Conservation (phyloP, 35 echinoderm and acorn worm species). For the Patiria miniata region DNA sequence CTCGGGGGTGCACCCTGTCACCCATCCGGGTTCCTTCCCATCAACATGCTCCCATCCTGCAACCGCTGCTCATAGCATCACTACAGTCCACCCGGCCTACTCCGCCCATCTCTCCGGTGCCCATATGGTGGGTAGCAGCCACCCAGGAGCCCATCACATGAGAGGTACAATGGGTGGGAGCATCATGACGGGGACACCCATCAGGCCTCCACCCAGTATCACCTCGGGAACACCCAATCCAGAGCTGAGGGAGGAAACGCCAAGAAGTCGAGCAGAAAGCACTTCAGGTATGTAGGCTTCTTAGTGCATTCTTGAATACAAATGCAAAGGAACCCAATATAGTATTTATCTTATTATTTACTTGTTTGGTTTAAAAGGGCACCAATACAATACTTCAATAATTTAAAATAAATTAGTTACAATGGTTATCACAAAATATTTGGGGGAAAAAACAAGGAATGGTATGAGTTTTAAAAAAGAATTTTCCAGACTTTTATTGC, state of each 20-base stretch:
- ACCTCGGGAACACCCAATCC: constrained; percentile 55
- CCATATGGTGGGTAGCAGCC: constrained; percentile 13
- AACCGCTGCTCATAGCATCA: background rate
- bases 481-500: too few relatives aligned
- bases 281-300: background rate
- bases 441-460: too few relatives aligned
- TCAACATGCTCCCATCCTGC: background rate
- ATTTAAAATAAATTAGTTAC: too few relatives aligned
- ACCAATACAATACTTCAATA: too few relatives aligned
- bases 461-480: too few relatives aligned
- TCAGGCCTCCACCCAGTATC: constrained; percentile 55
- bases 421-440: too few relatives aligned
- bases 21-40: constrained; percentile 29
- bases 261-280: constrained; percentile 25
- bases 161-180: constrained; percentile 15
- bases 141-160: background rate
- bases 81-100: background rate
- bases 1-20: constrained; percentile 15
- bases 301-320: too few relatives aligned
- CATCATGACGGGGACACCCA: constrained; percentile 64
- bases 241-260: constrained; percentile 38
- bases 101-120: background rate
- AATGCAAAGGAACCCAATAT: too few relatives aligned
- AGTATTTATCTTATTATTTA: too few relatives aligned
- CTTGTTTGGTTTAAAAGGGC: too few relatives aligned